Conservation (phyloP, 2,797 vertebrate species). For the Argentina silus region DNA sequence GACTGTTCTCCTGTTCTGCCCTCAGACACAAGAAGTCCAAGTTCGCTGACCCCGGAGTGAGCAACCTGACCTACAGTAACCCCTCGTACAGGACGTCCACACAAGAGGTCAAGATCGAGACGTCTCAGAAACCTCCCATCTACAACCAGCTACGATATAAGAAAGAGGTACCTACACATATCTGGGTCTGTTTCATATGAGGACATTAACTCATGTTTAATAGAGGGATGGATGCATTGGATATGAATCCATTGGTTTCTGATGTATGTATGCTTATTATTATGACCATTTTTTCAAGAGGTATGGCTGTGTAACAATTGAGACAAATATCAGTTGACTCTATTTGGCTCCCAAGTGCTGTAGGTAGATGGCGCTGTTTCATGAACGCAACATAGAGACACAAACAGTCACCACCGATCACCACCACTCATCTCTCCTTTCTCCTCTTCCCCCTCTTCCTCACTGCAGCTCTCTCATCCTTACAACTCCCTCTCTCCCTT, state of each 20-base stretch:
- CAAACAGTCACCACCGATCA: neutral
- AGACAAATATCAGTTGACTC: constrained; percentile 22
- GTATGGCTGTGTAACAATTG: constrained; percentile 18
- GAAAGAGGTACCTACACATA: constrained; percentile 85
- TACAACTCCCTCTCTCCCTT: constrained; percentile 98
- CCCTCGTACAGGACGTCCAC: constrained; percentile 96
- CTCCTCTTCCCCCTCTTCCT: constrained; percentile 66
- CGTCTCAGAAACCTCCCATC: constrained; percentile 88
- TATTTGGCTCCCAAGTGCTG: constrained; percentile 26
- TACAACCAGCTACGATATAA: constrained; percentile 97
- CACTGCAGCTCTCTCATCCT: constrained; percentile 91
- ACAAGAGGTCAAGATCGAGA: constrained; percentile 97
- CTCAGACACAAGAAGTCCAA: constrained; percentile 91
- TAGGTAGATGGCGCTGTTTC: constrained; percentile 13
- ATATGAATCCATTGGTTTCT: constrained; percentile 35
- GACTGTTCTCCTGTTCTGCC: too few relatives aligned
- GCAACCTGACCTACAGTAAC: constrained; percentile 97
- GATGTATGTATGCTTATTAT: constrained; percentile 26
- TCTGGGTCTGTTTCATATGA: too few relatives aligned
- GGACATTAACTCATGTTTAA: neutral
- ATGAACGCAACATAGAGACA: constrained; percentile 9
- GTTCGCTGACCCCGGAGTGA: constrained; percentile 90
- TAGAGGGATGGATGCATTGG: constrained; percentile 35
- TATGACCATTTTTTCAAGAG: constrained; percentile 17
- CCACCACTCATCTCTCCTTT: constrained; percentile 14